Base-by-base conservation (phyloP, 2,113 vertebrate genomes). In the Prietella phreatophila region DNA sequence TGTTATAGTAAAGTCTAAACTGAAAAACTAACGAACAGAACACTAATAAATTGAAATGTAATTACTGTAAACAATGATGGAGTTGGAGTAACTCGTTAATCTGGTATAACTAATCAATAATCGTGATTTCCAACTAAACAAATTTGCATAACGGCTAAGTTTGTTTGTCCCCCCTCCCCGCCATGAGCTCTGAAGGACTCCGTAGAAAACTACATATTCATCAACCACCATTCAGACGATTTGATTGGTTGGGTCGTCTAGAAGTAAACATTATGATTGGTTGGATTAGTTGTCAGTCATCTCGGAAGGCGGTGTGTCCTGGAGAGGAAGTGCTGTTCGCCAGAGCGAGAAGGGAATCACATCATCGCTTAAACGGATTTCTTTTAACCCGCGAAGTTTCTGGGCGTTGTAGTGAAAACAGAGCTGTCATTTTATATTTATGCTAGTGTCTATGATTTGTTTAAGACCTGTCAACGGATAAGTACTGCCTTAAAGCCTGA, bases 301-400 rank as follows among this genome's bases (percentile, higher is more conserved):
- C 0, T 60, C 11, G 15, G 83, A 63, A 61, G 63, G 60, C 84
- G 55, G 78, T 50, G 5, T 25, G 89, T 94, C 93, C 93, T 55
- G 88, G 90, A 87, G 89, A 93, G 93, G 93, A 95, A 95, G 95
- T 82, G 56, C 80, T 42, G 56, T 82, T 61, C 11, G 80, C 1
- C 11, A 94, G 92, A 91, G 61, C 69, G 82, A 56, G 81, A 86
- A 60, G 33, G 81, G 85, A 90, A 86, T 88, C 84, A 60, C 75
- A 81, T 89, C 69, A 83, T 73, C 50, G 75, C 25, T 2, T 4
- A 27, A 50, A 85, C 71, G 84, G 55, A 76, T 42, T 60, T 61
- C 5, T 76, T 83, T 55, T 33, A 47, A 69, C 39, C 25, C 0
- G 33, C 13, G 30, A 55, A 71, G 83, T 85, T 85, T 73, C 36